Conservation (phyloP, 2,888 invertebrate genomes). For the Elgonia sp. region DNA sequence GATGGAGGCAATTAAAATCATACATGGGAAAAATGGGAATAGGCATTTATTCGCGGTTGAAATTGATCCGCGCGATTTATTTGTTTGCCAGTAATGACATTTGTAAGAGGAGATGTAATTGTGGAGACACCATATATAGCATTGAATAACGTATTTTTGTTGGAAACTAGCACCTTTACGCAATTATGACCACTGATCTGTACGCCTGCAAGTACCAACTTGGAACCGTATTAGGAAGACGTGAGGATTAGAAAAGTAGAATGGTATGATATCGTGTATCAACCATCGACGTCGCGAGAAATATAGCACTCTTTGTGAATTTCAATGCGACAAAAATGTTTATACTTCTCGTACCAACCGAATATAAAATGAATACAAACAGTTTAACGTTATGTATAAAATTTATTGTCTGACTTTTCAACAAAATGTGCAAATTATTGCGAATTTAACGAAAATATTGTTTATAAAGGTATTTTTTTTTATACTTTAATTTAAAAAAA, state of each 20-base stretch:
- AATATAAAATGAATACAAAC: not conserved
- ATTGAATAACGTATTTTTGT: slow-evolving; percentile 72
- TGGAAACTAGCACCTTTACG: slow-evolving; percentile 62
- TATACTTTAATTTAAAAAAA: too few relatives aligned
- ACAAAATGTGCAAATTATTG: too few relatives aligned
- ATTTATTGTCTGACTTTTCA: too few relatives aligned
- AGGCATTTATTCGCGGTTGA: slow-evolving; percentile 37
- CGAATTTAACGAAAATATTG: too few relatives aligned
- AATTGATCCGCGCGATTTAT: slow-evolving; percentile 55
- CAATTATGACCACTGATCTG: slow-evolving; percentile 70
- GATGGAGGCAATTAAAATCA: slow-evolving; percentile 30
- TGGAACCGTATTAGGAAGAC: slow-evolving; percentile 70
- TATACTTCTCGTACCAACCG: not conserved
- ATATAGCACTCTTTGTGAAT: slow-evolving; percentile 53
- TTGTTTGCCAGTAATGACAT: slow-evolving; percentile 58
- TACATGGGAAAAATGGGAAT: slow-evolving; percentile 19
- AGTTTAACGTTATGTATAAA: not conserved
- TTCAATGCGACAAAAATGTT: slow-evolving; percentile 33
- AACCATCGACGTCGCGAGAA: slow-evolving; percentile 66
- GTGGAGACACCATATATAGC: slow-evolving; percentile 59
- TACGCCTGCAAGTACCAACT: slow-evolving; percentile 39
- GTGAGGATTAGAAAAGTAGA: slow-evolving; percentile 70
- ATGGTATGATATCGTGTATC: slow-evolving; percentile 62
- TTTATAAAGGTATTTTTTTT: too few relatives aligned
- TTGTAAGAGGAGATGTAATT: slow-evolving; percentile 59